Base-by-base conservation (phyloP, 1,140 invertebrate species). In the Trichogramma pretiosum region DNA sequence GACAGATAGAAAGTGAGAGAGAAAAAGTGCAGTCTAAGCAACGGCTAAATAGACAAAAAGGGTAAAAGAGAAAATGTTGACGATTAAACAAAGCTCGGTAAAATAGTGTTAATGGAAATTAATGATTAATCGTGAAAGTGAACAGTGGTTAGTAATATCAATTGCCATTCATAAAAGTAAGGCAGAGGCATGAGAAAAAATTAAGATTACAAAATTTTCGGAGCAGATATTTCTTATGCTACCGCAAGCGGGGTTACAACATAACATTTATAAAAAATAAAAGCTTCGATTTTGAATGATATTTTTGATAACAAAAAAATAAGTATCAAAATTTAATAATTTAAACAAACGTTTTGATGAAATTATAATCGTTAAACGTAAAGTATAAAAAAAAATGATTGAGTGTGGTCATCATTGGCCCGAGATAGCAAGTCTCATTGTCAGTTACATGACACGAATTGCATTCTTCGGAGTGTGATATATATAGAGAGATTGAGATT, bases 21-120 rank as follows among this genome's bases (percentile, higher is more conserved):
- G 55, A 59, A 64, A 66, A 61, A 60, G 55, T 64, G 64, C 59
- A 65, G 56, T 56, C 54, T 59, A 70, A 68, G 67, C 63, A 58
- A 52, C n/a, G 50, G 32, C 46, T 33, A 40, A 17, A 53, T 36
- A 53, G 17, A 24, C 26, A 50, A 32, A 40, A 10, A 43, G 40
- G 7, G 23, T 8, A 39, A 39, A 19, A 46, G 37, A 51, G 49
- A 26, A 51, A 51, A 38, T 43, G 34, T 26, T 13, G 16, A 36
- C 26, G 36, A 24, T 28, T 24, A 34, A 40, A 40, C 22, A 33
- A 17, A 32, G 23, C 17, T 21, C 28, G 26, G 34, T 17, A 22
- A 46, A 30, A 48, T 28, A 45, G 32, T 35, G 45, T 45, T 33
- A 48, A 21, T 19, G 5, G 44, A 7, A 36, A 26, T 24, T 44